These are phyloP conservation scores for Drosophila punjabiensis DNA, from an alignment of 1,140 invertebrate genomes.

Conservation along the genomic window DNA sequence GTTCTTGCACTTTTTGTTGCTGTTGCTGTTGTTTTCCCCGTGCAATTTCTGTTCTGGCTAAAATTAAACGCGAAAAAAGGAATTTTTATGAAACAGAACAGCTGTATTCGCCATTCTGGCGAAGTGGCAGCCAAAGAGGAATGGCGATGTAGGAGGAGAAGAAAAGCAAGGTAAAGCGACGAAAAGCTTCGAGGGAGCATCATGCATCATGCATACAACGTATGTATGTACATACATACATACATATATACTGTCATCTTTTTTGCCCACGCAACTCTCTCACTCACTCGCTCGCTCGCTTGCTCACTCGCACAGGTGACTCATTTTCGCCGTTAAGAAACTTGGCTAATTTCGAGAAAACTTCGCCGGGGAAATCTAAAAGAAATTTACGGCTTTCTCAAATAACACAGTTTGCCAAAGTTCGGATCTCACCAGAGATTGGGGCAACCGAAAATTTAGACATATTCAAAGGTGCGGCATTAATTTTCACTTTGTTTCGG, in stretches of 20 bases:
- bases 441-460: constrained; percentile 12
- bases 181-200: constrained; percentile 22
- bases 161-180: constrained; percentile 34
- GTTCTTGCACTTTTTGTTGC: constrained; percentile 44
- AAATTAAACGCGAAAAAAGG: constrained; percentile 62
- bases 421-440: constrained; percentile 9
- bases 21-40: constrained; percentile 45
- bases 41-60: constrained; percentile 59
- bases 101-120: constrained; percentile 43
- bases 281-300: not conserved
- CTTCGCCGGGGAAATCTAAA: constrained; percentile 1
- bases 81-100: constrained; percentile 65
- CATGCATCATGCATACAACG: constrained; percentile 29
- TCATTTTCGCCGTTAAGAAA: constrained; percentile 23
- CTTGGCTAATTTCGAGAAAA: constrained; percentile 31
- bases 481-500: constrained; percentile 69
- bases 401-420: constrained; percentile 1
- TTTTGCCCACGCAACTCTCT: constrained; percentile 12
- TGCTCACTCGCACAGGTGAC: constrained; percentile 21
- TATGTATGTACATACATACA: not conserved
- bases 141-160: not conserved
- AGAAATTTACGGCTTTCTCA: constrained; percentile 4
- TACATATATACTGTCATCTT: constrained; percentile 7
- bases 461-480: constrained; percentile 57
- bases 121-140: constrained; percentile 23